phyloP scores from a whole-genome alignment of 2,113 vertebrate genomes.

The Rhinolophus sinicus region DNA sequence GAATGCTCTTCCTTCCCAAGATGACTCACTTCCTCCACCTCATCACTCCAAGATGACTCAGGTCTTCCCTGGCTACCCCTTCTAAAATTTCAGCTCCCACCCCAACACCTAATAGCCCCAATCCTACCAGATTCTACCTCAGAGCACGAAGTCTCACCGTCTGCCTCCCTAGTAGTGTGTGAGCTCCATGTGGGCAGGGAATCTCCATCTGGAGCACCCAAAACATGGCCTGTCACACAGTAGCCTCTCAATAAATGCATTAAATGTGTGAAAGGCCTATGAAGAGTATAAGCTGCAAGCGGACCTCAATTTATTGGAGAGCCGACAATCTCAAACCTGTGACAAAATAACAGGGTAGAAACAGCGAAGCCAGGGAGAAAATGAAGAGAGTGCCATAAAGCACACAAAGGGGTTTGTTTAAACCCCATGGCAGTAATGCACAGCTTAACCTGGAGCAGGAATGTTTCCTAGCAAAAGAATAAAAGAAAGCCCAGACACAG shows the following conservation, averaged over 20 bases:
- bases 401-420: not conserved
- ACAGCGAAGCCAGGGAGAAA: constrained; percentile 42
- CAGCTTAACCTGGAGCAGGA: constrained; percentile 20
- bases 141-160: not conserved
- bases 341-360: not conserved
- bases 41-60: not conserved
- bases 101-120: not conserved
- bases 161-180: not conserved
- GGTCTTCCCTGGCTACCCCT: not conserved
- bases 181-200: not conserved
- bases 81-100: constrained; percentile 9
- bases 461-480: not conserved
- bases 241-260: not conserved
- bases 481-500: not conserved
- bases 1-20: not conserved
- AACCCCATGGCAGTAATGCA: not conserved
- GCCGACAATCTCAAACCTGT: constrained; percentile 1
- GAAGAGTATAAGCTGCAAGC: constrained; percentile 29
- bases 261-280: not conserved
- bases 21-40: not conserved
- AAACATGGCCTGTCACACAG: not conserved
- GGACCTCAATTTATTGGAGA: not conserved
- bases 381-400: not conserved
- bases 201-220: not conserved
- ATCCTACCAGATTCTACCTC: not conserved